Percentiles rank a stretch among this genome's conserved stretches.
Evolutionary conservation across 2,797 vertebrate species (phyloP).

Genomic region (Pteropus rufus): DNA sequence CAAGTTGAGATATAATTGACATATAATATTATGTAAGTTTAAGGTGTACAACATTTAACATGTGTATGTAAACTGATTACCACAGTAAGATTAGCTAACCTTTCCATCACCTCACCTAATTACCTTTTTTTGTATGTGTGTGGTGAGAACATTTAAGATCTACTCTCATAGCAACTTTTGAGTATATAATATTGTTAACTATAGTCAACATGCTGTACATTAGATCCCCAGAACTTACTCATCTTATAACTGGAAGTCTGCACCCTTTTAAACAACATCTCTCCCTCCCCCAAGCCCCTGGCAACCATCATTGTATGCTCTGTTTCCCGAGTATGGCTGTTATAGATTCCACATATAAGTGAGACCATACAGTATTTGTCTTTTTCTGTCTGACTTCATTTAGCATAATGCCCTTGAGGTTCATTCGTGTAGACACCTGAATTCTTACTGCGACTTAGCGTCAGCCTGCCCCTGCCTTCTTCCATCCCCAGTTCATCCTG

Average conservation of each 20-base stretch:
- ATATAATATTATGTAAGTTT: background rate
- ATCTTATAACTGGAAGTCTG: background rate
- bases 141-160: background rate
- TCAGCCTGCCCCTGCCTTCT: background rate
- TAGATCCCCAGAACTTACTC: background rate
- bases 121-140: background rate
- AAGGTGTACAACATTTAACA: background rate
- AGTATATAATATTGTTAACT: background rate
- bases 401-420: background rate
- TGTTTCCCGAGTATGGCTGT: background rate
- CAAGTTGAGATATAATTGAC: background rate
- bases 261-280: background rate
- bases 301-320: background rate
- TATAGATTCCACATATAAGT: background rate
- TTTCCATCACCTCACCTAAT: background rate
- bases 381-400: background rate
- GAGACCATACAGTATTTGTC: background rate
- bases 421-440: background rate
- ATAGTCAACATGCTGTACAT: background rate
- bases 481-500: background rate
- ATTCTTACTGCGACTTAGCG: background rate
- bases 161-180: background rate
- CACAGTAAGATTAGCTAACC: background rate
- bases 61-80: background rate
- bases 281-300: background rate